Base-by-base conservation (phyloP, 2,113 vertebrate species). In the Oncorhynchus gorbuscha region DNA sequence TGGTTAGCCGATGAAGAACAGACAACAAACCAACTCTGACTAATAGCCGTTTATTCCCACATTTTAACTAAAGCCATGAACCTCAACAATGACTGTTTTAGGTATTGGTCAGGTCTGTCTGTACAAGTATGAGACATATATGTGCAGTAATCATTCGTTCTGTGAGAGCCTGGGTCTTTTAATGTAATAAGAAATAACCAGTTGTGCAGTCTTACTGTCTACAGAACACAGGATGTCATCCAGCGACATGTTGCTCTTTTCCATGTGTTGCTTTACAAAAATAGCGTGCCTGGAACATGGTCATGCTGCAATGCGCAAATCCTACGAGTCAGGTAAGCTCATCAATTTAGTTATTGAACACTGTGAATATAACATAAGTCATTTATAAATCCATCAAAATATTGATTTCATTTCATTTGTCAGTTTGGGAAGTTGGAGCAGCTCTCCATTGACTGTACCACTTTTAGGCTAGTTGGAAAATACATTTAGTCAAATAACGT, bases 181-280 rank as follows among this genome's bases (percentile, higher is more conserved):
- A 90, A 81, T 87, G 71, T 59, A 77, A 70, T 77, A 73, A 84
- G 62, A 86, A 83, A 55, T 55, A 55, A 55, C 51, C 51, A 18
- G 16, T 18, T 78, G 77, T 81, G 71, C 81, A 84, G 80, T 89
- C 82, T 81, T 86, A 80, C 58, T 13, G 78, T 75, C 75, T 77
- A 73, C 58, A 78, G 69, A 73, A 70, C 65, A 48, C 70, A 67
- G 69, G 73, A 83, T 70, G 76, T 62, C 76, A 78, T 76, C 75
- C 79, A 68, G 55, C 22, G 26, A 49, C 65, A 76, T 51, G 68
- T 11, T 69, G 75, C 79, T 81, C 71, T 87, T 86, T 92, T 84
- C 89, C 86, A 91, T 82, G 86, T 86, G 90, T 79, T 76, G 71
- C 83, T 80, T 77, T 89, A 76, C 76, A 84, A 73, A 87, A 82